A percentile compares a stretch with the other conserved stretches of the same genome.
Conservation (phyloP, 37 sponge, comb jelly and placozoan genomes). For the Oopsacas minuta region DNA sequence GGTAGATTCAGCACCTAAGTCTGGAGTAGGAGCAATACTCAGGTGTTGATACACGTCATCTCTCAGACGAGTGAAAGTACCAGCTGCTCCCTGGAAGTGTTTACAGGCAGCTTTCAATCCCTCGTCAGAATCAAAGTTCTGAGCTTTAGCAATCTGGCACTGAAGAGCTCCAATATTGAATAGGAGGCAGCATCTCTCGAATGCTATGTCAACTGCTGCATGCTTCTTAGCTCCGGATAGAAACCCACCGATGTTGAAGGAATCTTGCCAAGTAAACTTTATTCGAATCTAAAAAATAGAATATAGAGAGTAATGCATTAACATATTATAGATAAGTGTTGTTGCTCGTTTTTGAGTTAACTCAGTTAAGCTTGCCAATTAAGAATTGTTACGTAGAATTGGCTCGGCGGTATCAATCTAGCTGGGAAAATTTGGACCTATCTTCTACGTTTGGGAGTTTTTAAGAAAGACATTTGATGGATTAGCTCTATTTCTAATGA, state of each 20-base stretch:
- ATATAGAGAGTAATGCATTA: too few species aligned
- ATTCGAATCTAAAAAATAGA: conserved; percentile 54
- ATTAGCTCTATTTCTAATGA: too few species aligned
- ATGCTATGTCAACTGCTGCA: conserved; percentile 50
- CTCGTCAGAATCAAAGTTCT: conserved; percentile 82
- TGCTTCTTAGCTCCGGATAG: conserved; percentile 43
- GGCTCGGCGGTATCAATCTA: too few species aligned
- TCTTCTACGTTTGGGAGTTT: too few species aligned
- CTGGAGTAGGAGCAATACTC: conserved; percentile 76
- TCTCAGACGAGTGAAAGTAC: conserved; percentile 62
- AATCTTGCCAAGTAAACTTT: conserved; percentile 83
- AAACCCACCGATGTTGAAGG: conserved; percentile 55
- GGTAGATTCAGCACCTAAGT: conserved; percentile 62
- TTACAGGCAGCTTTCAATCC: conserved; percentile 77
- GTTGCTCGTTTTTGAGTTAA: too few species aligned
- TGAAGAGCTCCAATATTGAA: conserved; percentile 84
- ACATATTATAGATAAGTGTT: too few species aligned
- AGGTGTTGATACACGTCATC: conserved; percentile 73
- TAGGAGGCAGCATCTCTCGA: conserved; percentile 75
- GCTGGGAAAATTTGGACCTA: too few species aligned
- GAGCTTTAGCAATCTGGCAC: conserved; percentile 69
- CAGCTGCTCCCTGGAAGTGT: conserved; percentile 90
- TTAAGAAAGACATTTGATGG: too few species aligned
- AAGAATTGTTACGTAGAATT: too few species aligned
- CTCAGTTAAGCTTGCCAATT: too few species aligned